These are phyloP conservation scores for Thalassoma bifasciatum DNA, from an alignment of 2,113 vertebrate genomes.

Conservation along the genomic window DNA sequence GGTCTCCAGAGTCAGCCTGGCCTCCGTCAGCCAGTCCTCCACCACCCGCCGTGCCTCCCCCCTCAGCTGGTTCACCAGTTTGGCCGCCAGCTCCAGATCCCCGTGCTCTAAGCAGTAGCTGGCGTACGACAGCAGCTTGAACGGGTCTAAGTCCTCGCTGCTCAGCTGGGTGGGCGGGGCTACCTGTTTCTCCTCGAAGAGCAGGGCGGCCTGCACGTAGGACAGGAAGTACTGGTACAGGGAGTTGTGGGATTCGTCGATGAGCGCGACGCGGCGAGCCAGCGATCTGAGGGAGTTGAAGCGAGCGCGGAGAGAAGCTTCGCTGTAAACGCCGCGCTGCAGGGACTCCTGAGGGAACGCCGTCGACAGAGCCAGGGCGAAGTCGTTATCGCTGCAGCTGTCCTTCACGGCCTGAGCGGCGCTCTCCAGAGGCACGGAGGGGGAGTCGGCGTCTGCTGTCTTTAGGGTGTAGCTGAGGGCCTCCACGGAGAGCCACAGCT, in stretches of 20 bases:
- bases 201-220: conserved; percentile 91
- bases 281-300: conserved; percentile 89
- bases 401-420: conserved; percentile 85
- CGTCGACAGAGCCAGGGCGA: conserved; percentile 86
- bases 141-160: conserved; percentile 88
- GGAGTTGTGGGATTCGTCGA: conserved; percentile 94
- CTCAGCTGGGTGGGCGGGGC: conserved; percentile 87
- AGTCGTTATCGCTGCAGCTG: conserved; percentile 86
- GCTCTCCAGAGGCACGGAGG: conserved; percentile 85
- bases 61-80: conserved; percentile 93
- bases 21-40: conserved; percentile 94
- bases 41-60: conserved; percentile 93
- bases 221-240: conserved; percentile 97
- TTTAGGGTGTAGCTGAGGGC: conserved; percentile 89
- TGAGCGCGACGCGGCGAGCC: conserved; percentile 90
- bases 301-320: conserved; percentile 90
- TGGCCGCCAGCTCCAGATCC: conserved; percentile 95
- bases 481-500: conserved; percentile 97
- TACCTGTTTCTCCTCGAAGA: conserved; percentile 87
- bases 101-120: conserved; percentile 94
- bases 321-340: conserved; percentile 90
- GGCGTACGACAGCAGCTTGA: conserved; percentile 93
- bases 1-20: conserved; percentile 93
- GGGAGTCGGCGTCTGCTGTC: conserved; percentile 80
- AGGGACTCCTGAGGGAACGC: conserved; percentile 90